Percentiles rank a stretch among this genome's conserved stretches.
phyloP scores from a whole-genome alignment of 2,113 vertebrate genomes.

The Bostrychus sinensis region DNA sequence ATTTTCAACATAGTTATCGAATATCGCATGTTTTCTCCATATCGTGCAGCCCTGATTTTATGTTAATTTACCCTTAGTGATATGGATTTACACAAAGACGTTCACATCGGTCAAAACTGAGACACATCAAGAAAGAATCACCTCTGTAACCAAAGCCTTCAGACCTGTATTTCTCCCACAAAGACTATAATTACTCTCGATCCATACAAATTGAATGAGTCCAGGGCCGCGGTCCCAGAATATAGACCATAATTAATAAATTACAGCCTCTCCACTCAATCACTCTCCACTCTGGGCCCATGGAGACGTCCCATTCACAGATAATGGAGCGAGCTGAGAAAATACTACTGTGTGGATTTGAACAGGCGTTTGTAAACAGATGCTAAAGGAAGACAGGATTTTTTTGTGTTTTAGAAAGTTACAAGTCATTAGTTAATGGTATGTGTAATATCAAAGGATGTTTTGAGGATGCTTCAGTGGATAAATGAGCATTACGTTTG shows the following conservation, averaged over 20 bases:
- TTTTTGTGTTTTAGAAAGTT: slow-evolving; percentile 76
- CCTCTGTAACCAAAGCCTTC: slow-evolving; percentile 51
- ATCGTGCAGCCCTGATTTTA: too few species aligned
- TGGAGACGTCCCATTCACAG: slow-evolving; percentile 56
- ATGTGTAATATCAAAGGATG: too few species aligned
- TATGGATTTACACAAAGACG: slow-evolving; percentile 33
- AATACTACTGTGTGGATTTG: slow-evolving; percentile 52
- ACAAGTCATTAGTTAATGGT: too few species aligned
- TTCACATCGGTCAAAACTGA: slow-evolving; percentile 24
- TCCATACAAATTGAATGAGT: slow-evolving; percentile 78
- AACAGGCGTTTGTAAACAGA: too few species aligned
- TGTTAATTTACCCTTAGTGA: too few species aligned
- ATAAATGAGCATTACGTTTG: too few species aligned
- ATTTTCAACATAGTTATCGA: too few species aligned
- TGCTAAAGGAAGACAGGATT: too few species aligned
- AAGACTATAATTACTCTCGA: slow-evolving; percentile 67
- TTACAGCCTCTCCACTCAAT: slow-evolving; percentile 75
- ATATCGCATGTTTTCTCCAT: too few species aligned
- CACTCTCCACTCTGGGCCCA: slow-evolving; percentile 72
- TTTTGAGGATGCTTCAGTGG: too few species aligned
- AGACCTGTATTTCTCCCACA: slow-evolving; percentile 37
- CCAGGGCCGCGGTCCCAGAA: slow-evolving; percentile 69
- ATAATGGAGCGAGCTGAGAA: slow-evolving; percentile 58
- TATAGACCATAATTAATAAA: slow-evolving; percentile 80
- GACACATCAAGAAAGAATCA: slow-evolving; percentile 45